These are phyloP conservation scores for Pseudochromis fuscus DNA, from an alignment of 2,797 vertebrate genomes.

Conservation along the genomic window DNA sequence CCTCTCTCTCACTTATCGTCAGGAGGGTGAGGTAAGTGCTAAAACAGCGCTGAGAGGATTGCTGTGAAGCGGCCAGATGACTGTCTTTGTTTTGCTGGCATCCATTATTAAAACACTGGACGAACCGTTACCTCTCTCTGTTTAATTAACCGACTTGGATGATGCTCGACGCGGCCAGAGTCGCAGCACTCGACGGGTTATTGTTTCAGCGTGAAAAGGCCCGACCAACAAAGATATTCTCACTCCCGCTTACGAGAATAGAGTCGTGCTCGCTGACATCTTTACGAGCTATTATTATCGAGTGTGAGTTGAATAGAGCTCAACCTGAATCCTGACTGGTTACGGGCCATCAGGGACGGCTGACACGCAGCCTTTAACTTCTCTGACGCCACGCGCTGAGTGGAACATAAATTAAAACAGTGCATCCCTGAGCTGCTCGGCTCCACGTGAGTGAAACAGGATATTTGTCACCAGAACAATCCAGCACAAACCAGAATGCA, in stretches of 20 bases:
- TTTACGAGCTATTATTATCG: conserved; percentile 64
- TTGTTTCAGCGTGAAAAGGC: conserved; percentile 23
- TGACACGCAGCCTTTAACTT: conserved; percentile 50
- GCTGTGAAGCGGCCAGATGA: conserved; percentile 50
- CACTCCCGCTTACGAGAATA: conserved; percentile 32
- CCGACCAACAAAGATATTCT: conserved; percentile 10
- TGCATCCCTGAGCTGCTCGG: conserved; percentile 12
- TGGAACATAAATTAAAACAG: conserved; percentile 36
- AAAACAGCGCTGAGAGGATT: conserved; percentile 55
- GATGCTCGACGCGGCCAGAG: conserved; percentile 20
- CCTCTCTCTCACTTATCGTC: conserved; percentile 56
- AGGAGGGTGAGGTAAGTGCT: conserved; percentile 76
- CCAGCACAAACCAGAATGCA: conserved; percentile 12
- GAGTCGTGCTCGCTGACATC: conserved; percentile 29
- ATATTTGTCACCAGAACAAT: conserved; percentile 39
- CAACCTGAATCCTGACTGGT: conserved; percentile 59
- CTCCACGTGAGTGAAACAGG: conserved; percentile 14
- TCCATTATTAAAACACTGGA: conserved; percentile 58
- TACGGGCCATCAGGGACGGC: conserved; percentile 44
- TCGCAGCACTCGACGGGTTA: background rate
- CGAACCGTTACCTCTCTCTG: conserved; percentile 22
- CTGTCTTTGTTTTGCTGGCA: conserved; percentile 63
- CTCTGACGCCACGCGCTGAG: conserved; percentile 30
- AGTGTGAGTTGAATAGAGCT: conserved; percentile 52
- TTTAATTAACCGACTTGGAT: conserved; percentile 52